Conservation (phyloP, 2,113 vertebrate species). For the Hydrolagus affinis region DNA sequence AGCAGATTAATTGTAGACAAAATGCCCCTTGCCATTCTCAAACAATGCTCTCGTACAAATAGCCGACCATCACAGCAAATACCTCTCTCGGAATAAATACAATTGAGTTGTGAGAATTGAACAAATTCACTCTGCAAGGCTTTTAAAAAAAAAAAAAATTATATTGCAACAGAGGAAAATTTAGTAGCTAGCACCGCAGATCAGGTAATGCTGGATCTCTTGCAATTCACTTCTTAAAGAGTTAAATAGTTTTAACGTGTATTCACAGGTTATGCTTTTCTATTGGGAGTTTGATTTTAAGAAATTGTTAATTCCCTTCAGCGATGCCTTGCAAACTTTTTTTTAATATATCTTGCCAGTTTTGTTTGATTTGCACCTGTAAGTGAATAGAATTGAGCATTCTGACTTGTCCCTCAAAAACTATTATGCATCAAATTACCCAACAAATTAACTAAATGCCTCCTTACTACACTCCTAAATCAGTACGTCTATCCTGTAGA, state of each 20-base stretch:
- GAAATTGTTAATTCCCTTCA: background rate
- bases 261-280: background rate
- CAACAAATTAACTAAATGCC: background rate
- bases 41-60: background rate
- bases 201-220: background rate
- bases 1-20: background rate
- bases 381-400: too few relatives aligned
- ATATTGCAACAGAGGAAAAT: background rate
- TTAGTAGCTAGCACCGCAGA: background rate
- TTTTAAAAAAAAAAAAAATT: too few relatives aligned
- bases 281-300: background rate
- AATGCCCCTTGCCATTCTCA: background rate
- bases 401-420: background rate
- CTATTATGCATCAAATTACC: background rate
- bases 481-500: background rate
- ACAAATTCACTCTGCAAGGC: background rate
- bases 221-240: background rate
- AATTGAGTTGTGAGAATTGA: background rate
- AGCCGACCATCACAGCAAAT: background rate
- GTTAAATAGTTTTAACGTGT: background rate
- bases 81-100: background rate
- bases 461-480: background rate
- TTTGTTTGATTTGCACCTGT: background rate
- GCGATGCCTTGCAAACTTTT: background rate
- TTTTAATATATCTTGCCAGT: too few relatives aligned